Percentiles rank a stretch among this genome's conserved stretches.
Conservation (phyloP, 2,113 vertebrate genomes). For the Clarias magur region DNA sequence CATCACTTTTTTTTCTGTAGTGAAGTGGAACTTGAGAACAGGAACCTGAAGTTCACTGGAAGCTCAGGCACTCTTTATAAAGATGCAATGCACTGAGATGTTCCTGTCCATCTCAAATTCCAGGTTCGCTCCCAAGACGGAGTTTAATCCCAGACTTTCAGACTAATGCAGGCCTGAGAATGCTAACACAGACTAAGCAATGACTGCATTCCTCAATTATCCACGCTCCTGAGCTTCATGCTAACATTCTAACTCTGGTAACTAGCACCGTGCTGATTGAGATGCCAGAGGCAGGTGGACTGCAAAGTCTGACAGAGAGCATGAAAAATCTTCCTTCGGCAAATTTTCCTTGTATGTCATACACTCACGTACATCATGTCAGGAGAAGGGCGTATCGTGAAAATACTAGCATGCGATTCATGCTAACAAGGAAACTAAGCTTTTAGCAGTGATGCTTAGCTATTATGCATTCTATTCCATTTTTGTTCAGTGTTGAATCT, state of each 20-base stretch:
- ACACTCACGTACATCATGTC: too few relatives aligned
- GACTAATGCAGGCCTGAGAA: constrained; percentile 42
- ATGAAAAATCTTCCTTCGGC: neutral
- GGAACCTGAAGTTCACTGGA: neutral
- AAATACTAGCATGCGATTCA: neutral
- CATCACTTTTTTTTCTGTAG: neutral
- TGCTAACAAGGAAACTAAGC: neutral
- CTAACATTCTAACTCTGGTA: neutral
- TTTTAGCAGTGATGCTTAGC: neutral
- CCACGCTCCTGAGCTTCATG: neutral
- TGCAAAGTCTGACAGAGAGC: constrained; percentile 10
- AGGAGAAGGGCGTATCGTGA: too few relatives aligned
- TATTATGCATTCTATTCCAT: neutral
- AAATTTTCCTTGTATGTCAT: too few relatives aligned
- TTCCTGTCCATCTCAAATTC: neutral
- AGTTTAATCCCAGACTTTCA: constrained; percentile 3
- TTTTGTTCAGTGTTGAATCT: neutral
- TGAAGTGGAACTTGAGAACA: neutral
- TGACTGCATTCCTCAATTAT: neutral
- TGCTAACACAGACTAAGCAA: constrained; percentile 52
- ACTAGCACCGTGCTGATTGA: constrained; percentile 43
- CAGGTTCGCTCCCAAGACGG: neutral
- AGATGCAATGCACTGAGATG: neutral
- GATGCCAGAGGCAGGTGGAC: constrained; percentile 24
- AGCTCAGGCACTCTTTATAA: neutral